These are phyloP conservation scores for Trichopoda pennipes DNA, from an alignment of 2,888 invertebrate species.

Conservation along the genomic window DNA sequence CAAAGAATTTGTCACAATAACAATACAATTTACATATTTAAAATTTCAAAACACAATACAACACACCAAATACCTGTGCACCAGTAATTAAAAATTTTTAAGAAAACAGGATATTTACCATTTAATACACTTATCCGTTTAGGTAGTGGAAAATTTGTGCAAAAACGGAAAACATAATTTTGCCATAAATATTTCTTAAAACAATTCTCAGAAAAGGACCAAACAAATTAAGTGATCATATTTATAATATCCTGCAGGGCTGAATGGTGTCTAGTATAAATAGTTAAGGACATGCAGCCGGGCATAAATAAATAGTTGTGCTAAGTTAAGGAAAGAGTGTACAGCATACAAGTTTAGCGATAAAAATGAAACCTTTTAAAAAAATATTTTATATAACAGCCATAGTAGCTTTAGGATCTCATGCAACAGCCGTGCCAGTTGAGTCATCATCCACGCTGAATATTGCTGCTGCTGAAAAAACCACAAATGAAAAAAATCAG, in stretches of 20 bases:
- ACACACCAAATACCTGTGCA: slow-evolving; percentile 9
- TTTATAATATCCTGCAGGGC: background rate
- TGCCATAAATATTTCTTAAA: background rate
- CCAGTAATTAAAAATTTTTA: too few relatives aligned
- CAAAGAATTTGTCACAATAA: slow-evolving; percentile 11
- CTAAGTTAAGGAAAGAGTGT: slow-evolving; percentile 23
- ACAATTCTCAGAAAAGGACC: slow-evolving; percentile 20
- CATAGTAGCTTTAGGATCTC: slow-evolving; percentile 56
- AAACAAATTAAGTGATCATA: slow-evolving; percentile 36
- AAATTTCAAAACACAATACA: too few relatives aligned
- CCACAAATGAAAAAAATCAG: slow-evolving; percentile 4
- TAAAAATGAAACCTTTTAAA: slow-evolving; percentile 53
- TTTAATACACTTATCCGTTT: background rate
- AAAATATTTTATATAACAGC: slow-evolving; percentile 54
- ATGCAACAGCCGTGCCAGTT: slow-evolving; percentile 40
- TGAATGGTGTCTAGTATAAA: slow-evolving; percentile 36
- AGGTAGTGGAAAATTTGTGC: slow-evolving; percentile 7
- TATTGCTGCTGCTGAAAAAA: background rate
- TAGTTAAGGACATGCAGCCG: slow-evolving; percentile 52
- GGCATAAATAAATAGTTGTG: slow-evolving; percentile 36
- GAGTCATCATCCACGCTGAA: slow-evolving; percentile 9
- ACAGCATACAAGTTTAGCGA: slow-evolving; percentile 1
- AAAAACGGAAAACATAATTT: background rate
- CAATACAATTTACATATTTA: background rate
- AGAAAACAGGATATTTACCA: slow-evolving; percentile 6